These are phyloP conservation scores for Nothocercus nigrocapillus DNA, from an alignment of 2,113 vertebrate species.

Conservation along the genomic window DNA sequence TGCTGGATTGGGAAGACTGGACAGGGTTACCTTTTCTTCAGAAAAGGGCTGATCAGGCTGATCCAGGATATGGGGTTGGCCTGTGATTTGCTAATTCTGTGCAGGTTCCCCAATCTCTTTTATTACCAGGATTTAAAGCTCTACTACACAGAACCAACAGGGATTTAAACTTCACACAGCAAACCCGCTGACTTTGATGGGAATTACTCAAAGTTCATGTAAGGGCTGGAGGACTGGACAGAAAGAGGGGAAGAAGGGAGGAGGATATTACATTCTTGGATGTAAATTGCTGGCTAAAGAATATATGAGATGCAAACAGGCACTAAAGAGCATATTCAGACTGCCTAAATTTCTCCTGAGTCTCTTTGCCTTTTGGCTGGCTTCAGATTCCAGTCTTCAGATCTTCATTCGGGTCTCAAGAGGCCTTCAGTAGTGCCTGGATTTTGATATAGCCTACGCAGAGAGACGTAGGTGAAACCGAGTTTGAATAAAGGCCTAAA, in stretches of 20 bases:
- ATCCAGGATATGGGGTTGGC: slow-evolving; percentile 46
- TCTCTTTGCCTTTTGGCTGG: slow-evolving; percentile 69
- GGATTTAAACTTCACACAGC: slow-evolving; percentile 53
- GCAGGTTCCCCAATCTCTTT: slow-evolving; percentile 28
- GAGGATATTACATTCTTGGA: slow-evolving; percentile 69
- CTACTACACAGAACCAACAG: slow-evolving; percentile 21
- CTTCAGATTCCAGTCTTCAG: slow-evolving; percentile 63
- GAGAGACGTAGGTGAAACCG: slow-evolving; percentile 41
- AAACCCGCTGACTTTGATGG: slow-evolving; percentile 63
- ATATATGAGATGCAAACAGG: slow-evolving; percentile 54
- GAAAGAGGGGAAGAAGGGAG: slow-evolving; percentile 44
- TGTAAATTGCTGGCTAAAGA: slow-evolving; percentile 57
- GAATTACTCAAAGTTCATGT: slow-evolving; percentile 56
- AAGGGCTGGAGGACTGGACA: slow-evolving; percentile 55
- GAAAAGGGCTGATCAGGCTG: slow-evolving; percentile 43
- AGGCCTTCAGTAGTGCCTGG: slow-evolving; percentile 44
- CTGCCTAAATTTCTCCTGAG: slow-evolving; percentile 61
- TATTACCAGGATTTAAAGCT: slow-evolving; percentile 51
- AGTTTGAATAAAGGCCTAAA: slow-evolving; percentile 30
- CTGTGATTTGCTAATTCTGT: slow-evolving; percentile 23
- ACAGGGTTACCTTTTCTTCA: not conserved
- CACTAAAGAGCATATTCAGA: slow-evolving; percentile 60
- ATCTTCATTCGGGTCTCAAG: slow-evolving; percentile 36
- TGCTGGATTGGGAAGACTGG: not conserved
- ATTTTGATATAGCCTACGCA: slow-evolving; percentile 44